Evolutionary conservation across 2,888 invertebrate species (phyloP), one percentile per base, ranked within the genome.

Genomic region (Opisthograptis luteolata): DNA sequence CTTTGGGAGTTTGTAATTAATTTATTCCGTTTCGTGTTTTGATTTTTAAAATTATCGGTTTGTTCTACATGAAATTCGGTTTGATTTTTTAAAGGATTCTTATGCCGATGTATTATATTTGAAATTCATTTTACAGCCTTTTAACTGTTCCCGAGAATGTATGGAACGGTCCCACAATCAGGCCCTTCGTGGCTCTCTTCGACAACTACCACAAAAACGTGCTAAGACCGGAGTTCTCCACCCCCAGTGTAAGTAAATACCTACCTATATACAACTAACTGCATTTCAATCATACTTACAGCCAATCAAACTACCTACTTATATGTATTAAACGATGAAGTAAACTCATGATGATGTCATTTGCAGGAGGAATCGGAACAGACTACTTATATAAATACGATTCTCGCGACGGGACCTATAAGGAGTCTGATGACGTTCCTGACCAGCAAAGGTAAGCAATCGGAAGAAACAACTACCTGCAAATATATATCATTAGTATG

Each of bases 131-230:
- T 30, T 65, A 79, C 77, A 96, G 96, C 37, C 91, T 97, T 9
- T 74, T 96, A 45, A 91, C 79, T 35, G 93, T 96, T 1, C 92
- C 94, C 22, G 80, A 92, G 10, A 92, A 92, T 60, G 94, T 93
- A 12, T 92, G 92, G 77, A 91, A 92, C 60, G 93, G 93, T 4
- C 92, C 94, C 0, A 95, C 96, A 2, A 94, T 96, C 56, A 88
- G 92, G 42, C 94, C 93, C 44, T 92, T 96, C 37, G 84, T 92
- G 35, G 87, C 90, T 10, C 92, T 97, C 30, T 94, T 95, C 79
- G 94, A 97, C 77, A 97, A 97, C 80, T 97, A 96, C 81, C 92
- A 95, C 65, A 91, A 94, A 50, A 92, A 94, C 61, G 92, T 93
- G 9, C 92, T 92, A 40, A 88, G 92, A 35, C 92, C 93, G 46